A percentile compares a stretch with the other conserved stretches of the same genome.
phyloP scores from a whole-genome alignment of 2,797 vertebrate species.

The Protonibea diacanthus region DNA sequence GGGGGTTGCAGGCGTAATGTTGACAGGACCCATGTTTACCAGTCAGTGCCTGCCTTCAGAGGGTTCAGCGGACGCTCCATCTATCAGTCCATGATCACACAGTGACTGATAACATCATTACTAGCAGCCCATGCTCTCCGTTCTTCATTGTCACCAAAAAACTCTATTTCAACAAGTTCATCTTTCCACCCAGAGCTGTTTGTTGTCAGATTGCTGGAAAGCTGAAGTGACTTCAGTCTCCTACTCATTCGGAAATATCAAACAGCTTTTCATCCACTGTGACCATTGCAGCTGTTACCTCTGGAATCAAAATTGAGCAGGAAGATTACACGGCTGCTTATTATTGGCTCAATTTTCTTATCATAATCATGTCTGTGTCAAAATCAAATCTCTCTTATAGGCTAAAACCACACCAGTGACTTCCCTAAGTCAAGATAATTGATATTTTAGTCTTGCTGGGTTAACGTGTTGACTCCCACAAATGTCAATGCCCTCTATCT shows the following conservation, averaged over 20 bases:
- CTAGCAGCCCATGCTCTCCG: conserved; percentile 42
- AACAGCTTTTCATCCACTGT: conserved; percentile 24
- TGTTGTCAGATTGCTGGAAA: conserved; percentile 47
- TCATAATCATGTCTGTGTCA: conserved; percentile 13
- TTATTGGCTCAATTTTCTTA: conserved; percentile 24
- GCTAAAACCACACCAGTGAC: conserved; percentile 10
- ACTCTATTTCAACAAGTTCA: conserved; percentile 63
- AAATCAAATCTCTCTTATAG: conserved; percentile 3
- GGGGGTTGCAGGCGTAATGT: conserved; percentile 4
- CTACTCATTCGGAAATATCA: conserved; percentile 32
- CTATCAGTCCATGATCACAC: conserved; percentile 57
- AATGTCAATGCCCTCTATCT: conserved; percentile 58
- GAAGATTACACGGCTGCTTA: conserved; percentile 19
- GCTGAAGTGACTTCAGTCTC: conserved; percentile 33
- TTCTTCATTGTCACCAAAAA: conserved; percentile 73
- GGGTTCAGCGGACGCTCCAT: conserved; percentile 44
- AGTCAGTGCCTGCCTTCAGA: conserved; percentile 12
- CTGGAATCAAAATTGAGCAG: conserved; percentile 33
- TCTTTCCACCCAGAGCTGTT: conserved; percentile 53
- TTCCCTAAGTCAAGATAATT: conserved; percentile 34
- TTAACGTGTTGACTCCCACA: conserved; percentile 35
- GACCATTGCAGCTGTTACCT: conserved; percentile 25
- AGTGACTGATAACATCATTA: conserved; percentile 77
- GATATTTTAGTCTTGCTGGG: conserved; percentile 51
- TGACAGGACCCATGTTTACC: conserved; percentile 19